Conservation (phyloP, 1,140 invertebrate genomes). For the Drosophila takahashii region DNA sequence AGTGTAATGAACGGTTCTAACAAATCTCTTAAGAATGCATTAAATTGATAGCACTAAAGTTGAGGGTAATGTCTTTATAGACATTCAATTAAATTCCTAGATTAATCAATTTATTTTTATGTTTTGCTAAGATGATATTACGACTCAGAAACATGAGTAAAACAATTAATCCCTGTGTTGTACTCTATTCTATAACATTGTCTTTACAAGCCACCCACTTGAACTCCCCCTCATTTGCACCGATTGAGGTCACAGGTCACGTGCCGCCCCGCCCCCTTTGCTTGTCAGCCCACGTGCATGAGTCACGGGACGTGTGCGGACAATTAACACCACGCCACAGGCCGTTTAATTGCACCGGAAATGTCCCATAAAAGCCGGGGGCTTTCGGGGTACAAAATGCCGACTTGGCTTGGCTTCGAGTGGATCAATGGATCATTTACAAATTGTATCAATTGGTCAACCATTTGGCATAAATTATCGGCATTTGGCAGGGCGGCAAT, state of each 20-base stretch:
- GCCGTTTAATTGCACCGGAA: constrained; percentile 45
- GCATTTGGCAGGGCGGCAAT: constrained; percentile 19
- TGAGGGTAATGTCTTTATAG: background rate
- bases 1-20: constrained; percentile 7
- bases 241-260: constrained; percentile 46
- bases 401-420: background rate
- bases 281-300: constrained; percentile 34
- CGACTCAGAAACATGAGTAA: background rate
- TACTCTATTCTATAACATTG: background rate
- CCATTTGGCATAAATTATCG: constrained; percentile 52
- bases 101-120: too few relatives aligned
- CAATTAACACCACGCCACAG: constrained; percentile 39
- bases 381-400: constrained; percentile 1
- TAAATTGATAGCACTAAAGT: background rate
- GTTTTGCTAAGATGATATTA: background rate
- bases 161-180: too few relatives aligned
- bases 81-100: background rate
- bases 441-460: constrained; percentile 53
- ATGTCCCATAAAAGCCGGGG: constrained; percentile 27
- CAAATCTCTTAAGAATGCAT: constrained; percentile 20
- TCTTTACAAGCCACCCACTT: constrained; percentile 2
- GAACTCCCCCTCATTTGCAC: constrained; percentile 1
- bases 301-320: constrained; percentile 44
- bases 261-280: constrained; percentile 23
- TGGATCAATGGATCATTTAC: constrained; percentile 47